phyloP scores from a whole-genome alignment of 2,113 vertebrate genomes.

The Sarotherodon lohbergeri region DNA sequence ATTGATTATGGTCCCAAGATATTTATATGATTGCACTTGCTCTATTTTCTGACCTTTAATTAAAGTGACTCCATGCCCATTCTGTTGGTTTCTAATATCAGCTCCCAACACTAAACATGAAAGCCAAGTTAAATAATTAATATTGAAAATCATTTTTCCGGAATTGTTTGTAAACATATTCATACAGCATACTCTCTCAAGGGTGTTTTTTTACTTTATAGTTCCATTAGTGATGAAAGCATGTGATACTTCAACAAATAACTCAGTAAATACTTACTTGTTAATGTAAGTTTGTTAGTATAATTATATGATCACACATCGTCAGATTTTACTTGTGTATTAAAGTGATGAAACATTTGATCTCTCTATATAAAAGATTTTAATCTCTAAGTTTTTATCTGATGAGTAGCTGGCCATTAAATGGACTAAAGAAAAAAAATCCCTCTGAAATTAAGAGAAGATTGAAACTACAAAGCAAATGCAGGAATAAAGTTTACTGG shows the following conservation, averaged over 20 bases:
- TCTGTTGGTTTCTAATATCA: background rate
- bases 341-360: background rate
- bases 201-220: background rate
- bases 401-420: background rate
- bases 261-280: background rate
- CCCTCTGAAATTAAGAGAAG: background rate
- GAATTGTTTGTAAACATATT: background rate
- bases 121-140: background rate
- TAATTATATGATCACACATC: background rate
- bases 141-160: background rate
- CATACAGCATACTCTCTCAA: background rate
- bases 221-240: background rate
- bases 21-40: background rate
- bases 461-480: background rate
- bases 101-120: background rate
- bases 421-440: background rate
- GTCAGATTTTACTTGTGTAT: background rate
- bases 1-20: background rate
- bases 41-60: background rate
- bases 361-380: background rate
- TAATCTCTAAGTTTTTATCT: background rate
- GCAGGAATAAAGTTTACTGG: background rate
- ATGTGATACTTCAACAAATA: background rate
- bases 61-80: background rate
- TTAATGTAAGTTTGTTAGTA: background rate